phyloP scores from a whole-genome alignment of 2,888 invertebrate species.

The Drosophila eohydei region DNA sequence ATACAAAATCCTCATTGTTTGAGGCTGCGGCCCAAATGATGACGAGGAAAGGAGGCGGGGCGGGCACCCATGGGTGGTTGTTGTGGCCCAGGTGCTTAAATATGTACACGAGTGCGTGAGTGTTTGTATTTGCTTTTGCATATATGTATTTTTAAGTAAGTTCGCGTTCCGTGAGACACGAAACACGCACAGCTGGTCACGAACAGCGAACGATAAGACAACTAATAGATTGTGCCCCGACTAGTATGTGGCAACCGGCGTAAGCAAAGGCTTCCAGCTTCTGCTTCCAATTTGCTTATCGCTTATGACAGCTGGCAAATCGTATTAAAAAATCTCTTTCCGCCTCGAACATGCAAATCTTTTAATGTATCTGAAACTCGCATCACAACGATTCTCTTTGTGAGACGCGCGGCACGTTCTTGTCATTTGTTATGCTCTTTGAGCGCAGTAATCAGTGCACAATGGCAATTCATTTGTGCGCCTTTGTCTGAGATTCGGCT shows the following conservation, averaged over 20 bases:
- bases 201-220: not conserved
- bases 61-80: conserved; percentile 15
- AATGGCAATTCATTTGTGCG: conserved; percentile 11
- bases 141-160: conserved; percentile 47
- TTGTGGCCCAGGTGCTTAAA: conserved; percentile 52
- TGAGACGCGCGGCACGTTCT: not conserved
- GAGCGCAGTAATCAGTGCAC: not conserved
- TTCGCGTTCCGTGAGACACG: conserved; percentile 8
- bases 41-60: not conserved
- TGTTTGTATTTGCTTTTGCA: not conserved
- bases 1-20: conserved; percentile 72
- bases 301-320: not conserved
- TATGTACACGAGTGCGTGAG: conserved; percentile 43
- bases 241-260: not conserved
- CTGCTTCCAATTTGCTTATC: not conserved
- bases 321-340: conserved; percentile 4
- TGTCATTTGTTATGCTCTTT: conserved; percentile 13
- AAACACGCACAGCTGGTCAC: conserved; percentile 7
- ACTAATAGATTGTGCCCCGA: not conserved
- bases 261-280: not conserved
- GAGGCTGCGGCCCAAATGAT: conserved; percentile 32
- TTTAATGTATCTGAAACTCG: not conserved
- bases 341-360: not conserved
- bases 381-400: not conserved
- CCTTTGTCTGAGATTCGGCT: conserved; percentile 20